phyloP scores from a whole-genome alignment of 2,113 vertebrate species.

The Plecotus auritus region DNA sequence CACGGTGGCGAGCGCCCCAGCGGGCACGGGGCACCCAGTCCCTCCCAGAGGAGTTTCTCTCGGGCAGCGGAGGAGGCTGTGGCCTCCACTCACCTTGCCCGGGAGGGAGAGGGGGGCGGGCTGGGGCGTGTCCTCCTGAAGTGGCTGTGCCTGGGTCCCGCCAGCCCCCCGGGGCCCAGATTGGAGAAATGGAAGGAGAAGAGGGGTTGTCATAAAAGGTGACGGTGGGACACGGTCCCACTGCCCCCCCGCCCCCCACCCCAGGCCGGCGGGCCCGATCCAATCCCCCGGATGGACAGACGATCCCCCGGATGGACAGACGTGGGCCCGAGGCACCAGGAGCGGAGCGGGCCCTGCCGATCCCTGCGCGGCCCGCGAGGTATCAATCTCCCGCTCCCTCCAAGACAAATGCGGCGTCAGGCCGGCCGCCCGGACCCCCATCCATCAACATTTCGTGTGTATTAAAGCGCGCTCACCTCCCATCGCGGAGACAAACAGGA shows the following conservation, averaged over 20 bases:
- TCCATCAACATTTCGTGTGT: conserved; percentile 83
- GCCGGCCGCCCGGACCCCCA: conserved; percentile 71
- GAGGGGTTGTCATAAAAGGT: no score
- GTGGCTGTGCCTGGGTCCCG: background rate
- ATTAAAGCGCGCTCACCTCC: conserved; percentile 79
- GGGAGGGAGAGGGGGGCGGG: background rate
- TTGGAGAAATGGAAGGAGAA: background rate
- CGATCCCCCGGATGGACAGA: no score
- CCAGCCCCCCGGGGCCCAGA: background rate
- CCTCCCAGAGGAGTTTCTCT: background rate
- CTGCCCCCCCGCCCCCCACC: background rate
- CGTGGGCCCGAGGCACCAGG: accelerated
- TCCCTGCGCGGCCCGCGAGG: conserved; percentile 46
- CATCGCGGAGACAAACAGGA: conserved; percentile 79
- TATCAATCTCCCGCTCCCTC: conserved; percentile 78
- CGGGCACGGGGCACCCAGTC: background rate
- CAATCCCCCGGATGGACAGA: accelerated
- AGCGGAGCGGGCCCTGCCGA: conserved; percentile 57
- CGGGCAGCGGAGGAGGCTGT: background rate
- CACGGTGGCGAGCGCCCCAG: accelerated
- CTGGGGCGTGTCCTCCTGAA: background rate
- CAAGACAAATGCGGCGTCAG: conserved; percentile 76
- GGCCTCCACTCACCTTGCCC: background rate
- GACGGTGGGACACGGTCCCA: accelerated
- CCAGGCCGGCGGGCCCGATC: background rate